Base-by-base conservation (phyloP, 2,888 invertebrate genomes). In the Zygogramma bicolorata region DNA sequence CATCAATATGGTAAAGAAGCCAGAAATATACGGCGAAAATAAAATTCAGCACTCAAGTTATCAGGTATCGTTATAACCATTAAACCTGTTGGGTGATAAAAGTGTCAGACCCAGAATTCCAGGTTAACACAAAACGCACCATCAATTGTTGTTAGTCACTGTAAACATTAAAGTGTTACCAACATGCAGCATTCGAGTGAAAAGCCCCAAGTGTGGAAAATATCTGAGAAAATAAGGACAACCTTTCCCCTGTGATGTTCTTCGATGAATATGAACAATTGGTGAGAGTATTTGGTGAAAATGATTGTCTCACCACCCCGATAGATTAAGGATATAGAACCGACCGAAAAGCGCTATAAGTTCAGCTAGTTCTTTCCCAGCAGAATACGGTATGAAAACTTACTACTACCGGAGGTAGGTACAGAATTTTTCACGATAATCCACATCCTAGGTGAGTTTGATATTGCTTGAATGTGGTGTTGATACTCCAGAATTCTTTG, bases 111-210 rank as follows among this genome's bases (percentile, higher is more conserved):
- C n/a, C n/a, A 59, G 3, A 20, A 13, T 34, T 20, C 2, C n/a
- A 10, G 29, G 18, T 34, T 8, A 59, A 59, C 13, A 34, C 20
- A 34, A 31, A 59, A 4, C 18, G 6, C 29, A 40, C 34, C 22
- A 13, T n/a, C 2, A 3, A n/a, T 40, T 38, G 2, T 38, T 61
- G 20, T 46, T 46, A 38, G 40, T 22, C 61, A 61, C 6, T 38
- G 46, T 58, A 58, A n/a, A 29, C 29, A 31, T 58, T 58, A 25
- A 38, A 22, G 61, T 40, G 25, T 61, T 20, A 61, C 8, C 38
- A 61, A 61, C 61, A 20, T 61, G 61, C 61, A 61, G 25, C 61
- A 61, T 61, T 18, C 61, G 25, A 25, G 61, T 38, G 8, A 61
- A 34, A n/a, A 8, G 27, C 27, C 6, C 29, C 29, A 34, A n/a